phyloP scores from a whole-genome alignment of 2,888 invertebrate species.

The Stramonita haemastoma region DNA sequence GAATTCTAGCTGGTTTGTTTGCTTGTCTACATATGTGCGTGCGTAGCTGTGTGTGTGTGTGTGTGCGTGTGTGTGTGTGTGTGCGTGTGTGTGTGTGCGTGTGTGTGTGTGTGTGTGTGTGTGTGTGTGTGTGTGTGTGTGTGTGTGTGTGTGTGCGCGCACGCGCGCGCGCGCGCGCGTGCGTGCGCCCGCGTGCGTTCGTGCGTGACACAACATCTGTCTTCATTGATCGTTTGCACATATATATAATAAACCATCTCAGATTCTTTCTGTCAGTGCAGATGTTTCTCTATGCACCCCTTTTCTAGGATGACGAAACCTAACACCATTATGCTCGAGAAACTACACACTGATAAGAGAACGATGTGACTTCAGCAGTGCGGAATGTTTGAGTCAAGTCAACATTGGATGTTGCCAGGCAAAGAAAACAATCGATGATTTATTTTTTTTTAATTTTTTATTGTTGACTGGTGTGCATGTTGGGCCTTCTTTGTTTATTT shows the following conservation, averaged over 20 bases:
- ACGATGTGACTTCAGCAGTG: too few relatives aligned
- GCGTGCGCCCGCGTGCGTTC: too few relatives aligned
- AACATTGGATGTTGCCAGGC: too few relatives aligned
- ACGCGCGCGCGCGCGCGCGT: not conserved
- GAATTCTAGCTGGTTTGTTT: not conserved
- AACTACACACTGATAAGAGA: too few relatives aligned
- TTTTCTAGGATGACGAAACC: too few relatives aligned
- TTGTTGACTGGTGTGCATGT: too few relatives aligned
- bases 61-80: not conserved
- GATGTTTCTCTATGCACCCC: not conserved
- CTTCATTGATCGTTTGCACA: not conserved
- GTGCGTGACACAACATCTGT: not conserved
- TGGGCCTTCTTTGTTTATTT: too few relatives aligned
- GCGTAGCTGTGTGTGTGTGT: not conserved
- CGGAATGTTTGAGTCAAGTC: too few relatives aligned
- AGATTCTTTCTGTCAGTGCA: too few relatives aligned
- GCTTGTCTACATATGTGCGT: not conserved
- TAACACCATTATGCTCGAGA: too few relatives aligned
- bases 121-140: not conserved
- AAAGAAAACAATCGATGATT: too few relatives aligned
- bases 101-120: not conserved
- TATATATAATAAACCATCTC: not conserved
- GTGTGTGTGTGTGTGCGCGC: slow-evolving; percentile 5
- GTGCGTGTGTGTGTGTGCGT: not conserved
- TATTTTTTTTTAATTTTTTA: too few relatives aligned